Base-by-base conservation (phyloP, 2,888 invertebrate species). In the Dermolepida albohirtum region DNA sequence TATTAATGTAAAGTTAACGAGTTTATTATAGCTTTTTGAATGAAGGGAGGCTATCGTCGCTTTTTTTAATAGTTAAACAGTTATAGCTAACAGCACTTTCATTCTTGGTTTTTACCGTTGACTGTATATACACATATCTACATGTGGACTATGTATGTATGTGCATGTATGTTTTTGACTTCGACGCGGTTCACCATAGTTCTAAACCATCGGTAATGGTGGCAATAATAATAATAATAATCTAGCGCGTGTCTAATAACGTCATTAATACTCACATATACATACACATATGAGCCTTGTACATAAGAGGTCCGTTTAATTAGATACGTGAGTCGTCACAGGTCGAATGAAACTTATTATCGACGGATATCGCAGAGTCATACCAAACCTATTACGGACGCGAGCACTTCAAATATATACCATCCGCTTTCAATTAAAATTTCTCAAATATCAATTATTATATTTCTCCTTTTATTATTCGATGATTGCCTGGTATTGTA, bases 311-410 rank as follows among this genome's bases (percentile, higher is more conserved):
- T 71, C 73, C 74, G 71, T 70, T 78, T 78, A 79, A 79, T 78
- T 79, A 78, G 76, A 66, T 78, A 78, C 79, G 78, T 78, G 79
- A 78, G 76, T 77, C 77, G 76, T 75, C 74, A 73, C 75, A 71
- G 73, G 71, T 71, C 74, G 75, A 76, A 77, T 75, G 75, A 71
- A 77, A 75, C 74, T 78, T 76, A 76, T 77, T 75, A 73, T 71
- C 71, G 62, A 17, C 70, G 70, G 73, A 77, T 76, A 76, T 76
- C 75, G 76, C 76, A 72, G 71, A 74, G 74, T 75, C 76, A 75
- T 75, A 76, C 70, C 72, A 72, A 69, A 72, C 68, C 75, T 70
- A 74, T 76, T 74, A 74, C 73, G 49, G 66, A 49, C 66, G 69
- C 69, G 66, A 69, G 66, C 69, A 69, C 62, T 65, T 64, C 68